Evolutionary conservation across 1,140 invertebrate genomes (phyloP), one percentile per base, ranked within the genome.

Genomic region (Laupala kohalensis): DNA sequence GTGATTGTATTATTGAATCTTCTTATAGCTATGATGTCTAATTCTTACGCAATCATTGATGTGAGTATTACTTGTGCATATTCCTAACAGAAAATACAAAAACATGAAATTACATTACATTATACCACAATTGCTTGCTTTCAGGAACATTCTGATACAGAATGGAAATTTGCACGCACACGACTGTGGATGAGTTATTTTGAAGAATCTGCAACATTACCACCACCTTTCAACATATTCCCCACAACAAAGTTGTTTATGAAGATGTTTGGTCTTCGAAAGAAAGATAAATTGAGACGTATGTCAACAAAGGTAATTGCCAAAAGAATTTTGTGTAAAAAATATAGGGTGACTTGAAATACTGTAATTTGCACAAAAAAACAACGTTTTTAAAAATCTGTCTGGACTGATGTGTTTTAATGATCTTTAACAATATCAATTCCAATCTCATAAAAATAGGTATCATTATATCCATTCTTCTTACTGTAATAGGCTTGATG

Each of bases 121-220:
- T 53, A 9, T 53, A 53, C 19, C 19, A 13, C 4, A 1, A 27
- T 13, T 25, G 65, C 24, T 71, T 19, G 29, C 4, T 69, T n/a
- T 77, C 80, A 93, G 91, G 88, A 92, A 80, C 90, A 92, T 78
- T 88, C 91, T 0, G 92, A 95, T 78, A 89, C 88, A 0, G 93
- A 95, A 81, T 95, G 93, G 93, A 96, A 96, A 81, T 96, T 95
- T 79, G 93, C 93, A 0, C 81, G 93, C 69, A 91, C 90, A 29
- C 92, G 92, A 79, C 78, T 96, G 5, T 95, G 93, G 93, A 89
- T 95, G 84, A 92, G 90, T 75, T 96, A 93, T 78, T 96, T 96
- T 81, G 93, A 95, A 77, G 91, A 95, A 76, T 89, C 88, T 25
- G 87, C 88, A 4, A 95, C 93, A 0, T 80, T 95, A 25, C 93